These are phyloP conservation scores for Phyllostomus hastatus DNA, from an alignment of 2,113 vertebrate species.

Conservation along the genomic window DNA sequence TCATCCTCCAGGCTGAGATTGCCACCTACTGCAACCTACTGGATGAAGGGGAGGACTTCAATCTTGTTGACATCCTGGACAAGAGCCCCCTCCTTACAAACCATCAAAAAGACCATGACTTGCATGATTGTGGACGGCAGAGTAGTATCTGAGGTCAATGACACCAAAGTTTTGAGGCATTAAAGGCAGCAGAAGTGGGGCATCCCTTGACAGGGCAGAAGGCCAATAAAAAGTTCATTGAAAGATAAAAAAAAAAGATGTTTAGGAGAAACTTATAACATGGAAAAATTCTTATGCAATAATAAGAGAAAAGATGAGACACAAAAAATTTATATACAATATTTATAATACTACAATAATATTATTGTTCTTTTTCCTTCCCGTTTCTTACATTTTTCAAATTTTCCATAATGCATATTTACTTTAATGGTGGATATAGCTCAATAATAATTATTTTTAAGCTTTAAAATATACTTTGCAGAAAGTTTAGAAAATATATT, in stretches of 20 bases:
- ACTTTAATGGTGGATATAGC: not conserved
- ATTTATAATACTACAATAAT: not conserved
- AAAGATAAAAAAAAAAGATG: not conserved
- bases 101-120: no score
- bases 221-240: no score
- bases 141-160: no score
- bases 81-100: no score
- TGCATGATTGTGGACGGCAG: no score
- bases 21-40: no score
- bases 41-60: no score
- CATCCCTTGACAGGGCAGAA: no score
- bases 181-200: no score
- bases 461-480: not conserved
- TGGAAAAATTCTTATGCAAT: not conserved
- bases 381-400: not conserved
- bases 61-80: no score
- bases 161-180: no score
- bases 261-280: not conserved
- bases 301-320: not conserved
- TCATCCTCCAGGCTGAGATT: no score
- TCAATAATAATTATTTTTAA: constrained; percentile 10
- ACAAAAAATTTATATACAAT: not conserved
- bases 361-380: not conserved
- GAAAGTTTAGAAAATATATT: not conserved
- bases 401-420: not conserved